A percentile compares a stretch with the other conserved stretches of the same genome.
Conservation (phyloP, 2,113 vertebrate genomes). For the Oophaga pumilio region DNA sequence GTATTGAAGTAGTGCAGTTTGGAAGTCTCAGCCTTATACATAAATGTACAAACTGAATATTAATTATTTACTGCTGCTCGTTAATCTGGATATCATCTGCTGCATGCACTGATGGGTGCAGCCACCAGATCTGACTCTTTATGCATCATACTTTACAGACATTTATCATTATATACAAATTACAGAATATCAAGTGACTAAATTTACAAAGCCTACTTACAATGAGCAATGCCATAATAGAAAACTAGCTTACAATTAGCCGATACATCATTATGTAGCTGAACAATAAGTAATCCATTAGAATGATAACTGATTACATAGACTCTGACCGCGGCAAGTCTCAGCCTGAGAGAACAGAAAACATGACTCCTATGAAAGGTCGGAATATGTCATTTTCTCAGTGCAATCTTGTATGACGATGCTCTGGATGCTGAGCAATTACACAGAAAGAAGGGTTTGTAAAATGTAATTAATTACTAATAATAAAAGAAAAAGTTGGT, state of each 20-base stretch:
- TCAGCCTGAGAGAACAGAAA: not conserved
- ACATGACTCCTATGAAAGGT: not conserved
- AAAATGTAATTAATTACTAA: not conserved
- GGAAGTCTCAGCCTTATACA: not conserved
- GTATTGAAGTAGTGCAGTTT: constrained; percentile 10
- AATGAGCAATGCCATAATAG: not conserved
- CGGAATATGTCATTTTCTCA: no score
- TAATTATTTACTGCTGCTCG: not conserved
- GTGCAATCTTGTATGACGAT: not conserved
- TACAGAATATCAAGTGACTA: not conserved
- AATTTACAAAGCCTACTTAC: not conserved
- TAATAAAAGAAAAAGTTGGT: not conserved
- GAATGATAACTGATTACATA: not conserved
- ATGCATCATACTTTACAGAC: not conserved
- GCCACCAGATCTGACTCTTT: not conserved
- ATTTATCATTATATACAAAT: not conserved
- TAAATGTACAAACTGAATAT: constrained; percentile 21
- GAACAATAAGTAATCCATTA: not conserved
- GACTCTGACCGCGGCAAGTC: not conserved
- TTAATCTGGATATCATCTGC: constrained; percentile 3
- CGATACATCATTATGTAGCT: not conserved
- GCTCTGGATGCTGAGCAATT: not conserved
- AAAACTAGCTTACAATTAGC: not conserved
- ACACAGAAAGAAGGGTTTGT: not conserved
- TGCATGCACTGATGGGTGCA: no score